Base-by-base conservation (phyloP, 2,113 vertebrate genomes). In the Lasiurus borealis region DNA sequence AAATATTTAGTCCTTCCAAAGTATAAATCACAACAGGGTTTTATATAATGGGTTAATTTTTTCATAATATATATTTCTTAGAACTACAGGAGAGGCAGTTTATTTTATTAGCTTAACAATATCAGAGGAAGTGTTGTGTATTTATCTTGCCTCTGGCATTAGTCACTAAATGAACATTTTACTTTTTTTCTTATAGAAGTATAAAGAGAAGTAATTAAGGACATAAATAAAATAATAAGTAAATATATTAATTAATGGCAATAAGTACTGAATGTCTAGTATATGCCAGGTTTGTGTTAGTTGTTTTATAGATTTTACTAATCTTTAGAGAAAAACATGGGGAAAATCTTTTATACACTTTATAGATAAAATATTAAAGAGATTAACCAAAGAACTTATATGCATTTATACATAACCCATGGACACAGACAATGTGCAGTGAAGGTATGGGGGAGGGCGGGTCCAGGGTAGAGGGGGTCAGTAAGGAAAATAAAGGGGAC, bases 191-290 rank as follows among this genome's bases (percentile, higher is more conserved):
- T 75, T 76, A 72, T 27, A 89, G 40, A 86, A 52, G 8, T 77
- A 73, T 46, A 94, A 64, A 81, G 9, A 25, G 12, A 95, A 82
- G 85, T 82, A 54, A 78, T 48, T 66, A 14, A 82, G 18, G 81
- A 62, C 4, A 80, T n/a, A 52, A 46, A 54, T 77, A 3, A 11
- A 59, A 84, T 46, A 66, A 84, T 64, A 78, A 62, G 2, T 40
- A 50, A 52, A 71, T 31, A 40, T n/a, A 83, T 36, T 82, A 83
- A 87, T 82, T 73, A 88, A 90, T 85, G 68, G 5, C 11, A 91
- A 21, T 48, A 90, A 66, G 5, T 75, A 73, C 15, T 54, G 3
- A 19, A 0, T 4, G 2, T 86, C 11, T 50, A 72, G 23, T 91
- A 13, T 62, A 13, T 34, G 31, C 9, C 36, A 73, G 27, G 46